Percentiles rank a stretch among this genome's conserved stretches.
phyloP scores from a whole-genome alignment of 2,113 vertebrate genomes.

The Microcebus jonahi region DNA sequence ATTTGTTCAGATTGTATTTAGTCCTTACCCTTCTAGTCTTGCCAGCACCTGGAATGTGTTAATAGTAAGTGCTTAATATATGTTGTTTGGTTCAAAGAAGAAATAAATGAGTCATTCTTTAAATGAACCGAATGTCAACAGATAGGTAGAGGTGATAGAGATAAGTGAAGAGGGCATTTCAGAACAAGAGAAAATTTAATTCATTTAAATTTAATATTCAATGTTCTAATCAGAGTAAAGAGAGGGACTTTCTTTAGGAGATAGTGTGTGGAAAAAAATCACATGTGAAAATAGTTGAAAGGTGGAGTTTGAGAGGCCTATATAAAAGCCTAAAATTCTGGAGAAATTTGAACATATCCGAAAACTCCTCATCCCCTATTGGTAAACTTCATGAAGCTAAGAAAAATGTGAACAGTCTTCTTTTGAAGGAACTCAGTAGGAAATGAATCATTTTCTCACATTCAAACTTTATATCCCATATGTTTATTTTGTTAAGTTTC shows the following conservation, averaged over 20 bases:
- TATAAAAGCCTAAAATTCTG: neutral
- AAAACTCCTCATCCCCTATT: fast-evolving
- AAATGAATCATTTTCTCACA: neutral
- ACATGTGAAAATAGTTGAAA: neutral
- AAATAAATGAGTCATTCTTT: neutral
- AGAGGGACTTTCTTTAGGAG: neutral
- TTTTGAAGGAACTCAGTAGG: neutral
- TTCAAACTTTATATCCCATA: neutral
- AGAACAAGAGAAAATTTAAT: neutral
- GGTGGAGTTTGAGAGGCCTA: neutral
- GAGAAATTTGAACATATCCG: neutral
- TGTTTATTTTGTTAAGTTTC: neutral
- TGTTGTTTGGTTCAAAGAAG: neutral
- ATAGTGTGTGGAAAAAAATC: neutral
- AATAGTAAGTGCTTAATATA: neutral
- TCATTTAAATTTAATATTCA: neutral
- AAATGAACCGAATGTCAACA: neutral
- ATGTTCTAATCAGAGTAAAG: neutral
- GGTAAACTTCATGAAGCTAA: neutral
- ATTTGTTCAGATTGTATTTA: too few species aligned
- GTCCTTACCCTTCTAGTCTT: neutral
- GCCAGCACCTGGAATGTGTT: neutral
- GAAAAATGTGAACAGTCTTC: neutral
- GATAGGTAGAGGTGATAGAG: neutral
- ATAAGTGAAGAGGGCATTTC: neutral